Base-by-base conservation (phyloP, 2,888 invertebrate species). In the Pediacus dermestoides region DNA sequence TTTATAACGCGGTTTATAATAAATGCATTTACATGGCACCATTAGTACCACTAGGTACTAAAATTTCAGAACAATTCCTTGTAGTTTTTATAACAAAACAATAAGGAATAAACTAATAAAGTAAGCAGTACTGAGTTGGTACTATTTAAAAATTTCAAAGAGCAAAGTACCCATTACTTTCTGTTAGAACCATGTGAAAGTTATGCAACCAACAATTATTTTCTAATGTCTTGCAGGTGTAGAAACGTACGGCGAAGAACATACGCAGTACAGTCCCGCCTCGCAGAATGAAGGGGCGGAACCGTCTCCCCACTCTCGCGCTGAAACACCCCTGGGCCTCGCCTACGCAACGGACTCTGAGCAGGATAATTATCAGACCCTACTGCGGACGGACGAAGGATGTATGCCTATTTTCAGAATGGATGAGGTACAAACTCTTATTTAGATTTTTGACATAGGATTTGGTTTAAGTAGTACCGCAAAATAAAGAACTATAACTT, bases 301-400 rank as follows among this genome's bases (percentile, higher is more conserved):
- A 35, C 60, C 59, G n/a, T 67, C 67, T 9, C 68, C 68, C 58
- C 66, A 66, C 53, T 68, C 68, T 8, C 53, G 64, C 16, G 53
- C 61, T 14, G 53, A 54, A 55, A 64, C 67, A 55, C 55, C 63
- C 34, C 63, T 64, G 46, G 62, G 63, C 37, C 50, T 66, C 38
- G 39, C 61, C 22, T 66, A 64, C 47, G 38, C 52, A 13, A 40
- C 52, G 15, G 54, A 52, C 15, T 52, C 53, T 22, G 60, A 60
- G 35, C 60, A 61, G 31, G 59, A 63, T 41, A 55, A 56, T 51
- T 62, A 66, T 44, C 55, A 53, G 23, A 48, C 58, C 36, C 53
- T 60, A 21, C 48, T 57, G 34, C 56, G 64, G 30, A 46, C 59
- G 14, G 62, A 61, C 36, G 55, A 57, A 41, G 63, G 57, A 37